Evolutionary conservation across 1,140 invertebrate species (phyloP).

Genomic region (Ooceraea biroi): DNA sequence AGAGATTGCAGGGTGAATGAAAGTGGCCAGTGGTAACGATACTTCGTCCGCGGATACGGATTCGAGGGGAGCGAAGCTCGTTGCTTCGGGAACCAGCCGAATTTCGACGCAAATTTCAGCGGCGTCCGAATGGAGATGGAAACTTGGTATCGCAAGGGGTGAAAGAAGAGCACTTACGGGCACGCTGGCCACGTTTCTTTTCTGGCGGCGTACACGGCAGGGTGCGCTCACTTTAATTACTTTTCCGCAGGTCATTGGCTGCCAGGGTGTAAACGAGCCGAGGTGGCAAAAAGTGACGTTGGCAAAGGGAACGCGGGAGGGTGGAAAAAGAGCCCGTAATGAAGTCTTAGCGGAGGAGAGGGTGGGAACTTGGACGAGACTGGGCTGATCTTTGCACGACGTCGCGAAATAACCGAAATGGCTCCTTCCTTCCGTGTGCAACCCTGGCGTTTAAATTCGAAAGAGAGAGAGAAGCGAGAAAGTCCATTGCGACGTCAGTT

Average conservation of each 20-base stretch:
- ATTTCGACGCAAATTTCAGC: constrained; percentile 40
- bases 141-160: background rate
- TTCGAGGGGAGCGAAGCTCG: too few species aligned
- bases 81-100: constrained; percentile 38
- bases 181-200: constrained; percentile 51
- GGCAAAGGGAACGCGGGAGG: constrained; percentile 1
- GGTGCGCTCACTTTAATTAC: constrained; percentile 73
- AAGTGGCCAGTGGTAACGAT: constrained; percentile 27
- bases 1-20: constrained; percentile 47
- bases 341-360: constrained; percentile 44
- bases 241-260: constrained; percentile 64
- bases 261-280: constrained; percentile 52
- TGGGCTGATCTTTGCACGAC: constrained; percentile 27
- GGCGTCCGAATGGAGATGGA: background rate
- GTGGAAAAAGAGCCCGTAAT: constrained; percentile 60
- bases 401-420: constrained; percentile 7
- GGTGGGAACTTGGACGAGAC: background rate
- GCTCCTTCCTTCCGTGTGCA: background rate
- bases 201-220: constrained; percentile 1
- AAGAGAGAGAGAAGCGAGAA: background rate
- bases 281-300: constrained; percentile 56
- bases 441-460: constrained; percentile 24
- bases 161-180: constrained; percentile 44
- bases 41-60: constrained; percentile 23
- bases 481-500: constrained; percentile 21